phyloP scores from a whole-genome alignment of 2,888 invertebrate genomes.

The Hypolimnas misippus region DNA sequence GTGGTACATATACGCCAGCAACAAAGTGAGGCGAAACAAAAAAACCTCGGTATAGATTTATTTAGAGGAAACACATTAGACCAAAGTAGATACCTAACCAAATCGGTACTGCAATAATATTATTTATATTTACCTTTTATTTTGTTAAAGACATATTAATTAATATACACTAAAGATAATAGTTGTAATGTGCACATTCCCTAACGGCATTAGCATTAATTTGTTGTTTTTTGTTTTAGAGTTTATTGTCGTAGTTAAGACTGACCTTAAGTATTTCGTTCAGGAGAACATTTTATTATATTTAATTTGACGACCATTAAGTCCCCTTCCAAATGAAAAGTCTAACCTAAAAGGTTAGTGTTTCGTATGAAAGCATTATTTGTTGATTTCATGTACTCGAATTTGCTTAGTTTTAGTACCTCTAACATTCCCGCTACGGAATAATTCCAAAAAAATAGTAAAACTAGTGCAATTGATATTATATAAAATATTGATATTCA shows the following conservation, averaged over 20 bases:
- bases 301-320: conserved; percentile 30
- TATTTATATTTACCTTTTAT: conserved; percentile 71
- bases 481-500: conserved; percentile 56
- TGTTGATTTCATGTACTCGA: conserved; percentile 62
- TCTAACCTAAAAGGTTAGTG: conserved; percentile 21
- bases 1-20: conserved; percentile 81
- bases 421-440: conserved; percentile 75
- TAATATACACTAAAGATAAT: conserved; percentile 73
- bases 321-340: conserved; percentile 26
- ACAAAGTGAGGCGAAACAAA: conserved; percentile 76
- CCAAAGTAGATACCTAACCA: conserved; percentile 82
- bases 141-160: conserved; percentile 75
- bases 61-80: conserved; percentile 50
- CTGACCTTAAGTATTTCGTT: conserved; percentile 76
- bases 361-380: conserved; percentile 36
- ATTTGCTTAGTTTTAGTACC: conserved; percentile 75
- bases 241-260: conserved; percentile 81
- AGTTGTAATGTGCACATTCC: conserved; percentile 81
- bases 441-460: conserved; percentile 70
- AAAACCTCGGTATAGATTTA: conserved; percentile 60
- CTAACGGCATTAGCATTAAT: conserved; percentile 74
- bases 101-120: conserved; percentile 81
- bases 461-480: conserved; percentile 76
- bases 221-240: conserved; percentile 80
- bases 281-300: conserved; percentile 35